phyloP scores from a whole-genome alignment of 1,140 invertebrate genomes.

The Ooceraea biroi region DNA sequence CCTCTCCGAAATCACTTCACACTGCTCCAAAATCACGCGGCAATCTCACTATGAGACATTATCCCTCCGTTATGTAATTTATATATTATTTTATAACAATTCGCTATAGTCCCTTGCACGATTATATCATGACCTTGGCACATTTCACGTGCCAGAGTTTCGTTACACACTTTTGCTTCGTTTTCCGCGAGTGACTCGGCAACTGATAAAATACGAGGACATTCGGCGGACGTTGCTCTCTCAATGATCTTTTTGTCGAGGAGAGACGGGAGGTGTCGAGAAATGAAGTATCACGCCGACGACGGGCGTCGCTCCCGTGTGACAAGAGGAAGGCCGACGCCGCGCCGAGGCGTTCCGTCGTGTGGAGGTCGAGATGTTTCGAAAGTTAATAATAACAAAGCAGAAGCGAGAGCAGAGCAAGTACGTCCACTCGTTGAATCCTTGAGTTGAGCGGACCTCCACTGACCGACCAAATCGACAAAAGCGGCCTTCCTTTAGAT shows the following conservation, averaged over 20 bases:
- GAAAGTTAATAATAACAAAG: conserved; percentile 71
- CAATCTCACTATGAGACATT: too few species aligned
- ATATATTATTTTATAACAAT: background rate
- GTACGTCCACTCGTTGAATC: conserved; percentile 55
- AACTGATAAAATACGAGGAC: conserved; percentile 57
- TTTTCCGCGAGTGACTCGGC: conserved; percentile 22
- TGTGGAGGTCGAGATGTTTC: conserved; percentile 58
- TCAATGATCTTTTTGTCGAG: conserved; percentile 37
- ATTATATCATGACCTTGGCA: conserved; percentile 66
- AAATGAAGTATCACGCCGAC: conserved; percentile 26
- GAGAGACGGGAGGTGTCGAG: background rate
- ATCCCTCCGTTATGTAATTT: too few species aligned
- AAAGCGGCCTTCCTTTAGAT: conserved; percentile 48
- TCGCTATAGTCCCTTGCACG: too few species aligned
- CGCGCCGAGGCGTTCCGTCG: conserved; percentile 22
- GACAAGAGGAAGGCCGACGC: conserved; percentile 54
- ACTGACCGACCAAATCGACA: conserved; percentile 39
- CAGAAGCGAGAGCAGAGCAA: conserved; percentile 54
- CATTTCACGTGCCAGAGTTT: conserved; percentile 47
- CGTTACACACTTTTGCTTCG: conserved; percentile 37
- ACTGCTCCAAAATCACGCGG: too few species aligned
- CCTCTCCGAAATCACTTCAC: background rate
- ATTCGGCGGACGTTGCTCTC: conserved; percentile 52
- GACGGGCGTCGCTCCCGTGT: background rate
- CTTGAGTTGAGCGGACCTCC: conserved; percentile 64